Percentiles rank a stretch among this genome's conserved stretches.
phyloP scores from a whole-genome alignment of 2,797 vertebrate genomes.

The Pseudotriccus pelzelni region DNA sequence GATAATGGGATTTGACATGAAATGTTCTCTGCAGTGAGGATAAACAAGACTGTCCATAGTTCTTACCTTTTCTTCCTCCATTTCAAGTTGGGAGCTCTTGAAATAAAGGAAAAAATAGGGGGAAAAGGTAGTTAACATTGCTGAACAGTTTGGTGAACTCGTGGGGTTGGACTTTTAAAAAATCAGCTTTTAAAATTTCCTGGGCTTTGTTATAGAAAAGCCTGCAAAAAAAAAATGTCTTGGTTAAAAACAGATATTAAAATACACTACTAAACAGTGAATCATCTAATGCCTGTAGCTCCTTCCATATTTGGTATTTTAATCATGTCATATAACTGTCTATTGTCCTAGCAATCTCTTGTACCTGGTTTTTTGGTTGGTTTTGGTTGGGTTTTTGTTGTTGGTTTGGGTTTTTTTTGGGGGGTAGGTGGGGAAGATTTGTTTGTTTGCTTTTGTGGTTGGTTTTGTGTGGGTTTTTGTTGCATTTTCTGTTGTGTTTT shows the following conservation, averaged over 20 bases:
- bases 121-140: not conserved
- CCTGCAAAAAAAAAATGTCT: not conserved
- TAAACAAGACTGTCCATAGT: not conserved
- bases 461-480: not conserved
- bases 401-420: too few relatives aligned
- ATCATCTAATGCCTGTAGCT: not conserved
- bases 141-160: not conserved
- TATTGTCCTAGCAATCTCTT: not conserved
- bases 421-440: too few relatives aligned
- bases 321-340: not conserved
- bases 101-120: not conserved
- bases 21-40: not conserved
- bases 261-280: not conserved
- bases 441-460: not conserved
- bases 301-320: not conserved
- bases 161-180: not conserved
- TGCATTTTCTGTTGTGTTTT: fast-evolving
- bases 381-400: not conserved
- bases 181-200: not conserved
- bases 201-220: not conserved
- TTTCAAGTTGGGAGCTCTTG: not conserved
- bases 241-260: not conserved
- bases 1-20: not conserved
- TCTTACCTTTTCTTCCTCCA: not conserved
- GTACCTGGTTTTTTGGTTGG: not conserved